Evolutionary conservation across 2,888 invertebrate genomes (phyloP).

Genomic region (Acleris holmiana): DNA sequence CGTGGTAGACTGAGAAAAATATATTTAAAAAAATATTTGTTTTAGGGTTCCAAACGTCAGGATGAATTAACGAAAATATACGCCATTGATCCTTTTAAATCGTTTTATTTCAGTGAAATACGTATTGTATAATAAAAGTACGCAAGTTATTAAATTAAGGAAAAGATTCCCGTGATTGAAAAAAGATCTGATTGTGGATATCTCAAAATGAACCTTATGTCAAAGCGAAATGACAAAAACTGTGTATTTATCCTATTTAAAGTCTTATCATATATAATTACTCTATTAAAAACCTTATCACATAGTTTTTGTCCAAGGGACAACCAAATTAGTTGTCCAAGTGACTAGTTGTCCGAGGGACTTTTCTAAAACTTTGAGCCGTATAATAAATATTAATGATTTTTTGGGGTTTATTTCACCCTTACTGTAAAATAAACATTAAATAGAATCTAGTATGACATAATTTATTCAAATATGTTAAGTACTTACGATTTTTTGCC

Average conservation of each 20-base stretch:
- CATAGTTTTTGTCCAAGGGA: constrained; percentile 9
- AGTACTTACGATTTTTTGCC: constrained; percentile 6
- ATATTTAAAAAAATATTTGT: too few relatives aligned
- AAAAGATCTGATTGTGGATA: too few relatives aligned
- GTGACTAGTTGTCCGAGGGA: constrained; percentile 13
- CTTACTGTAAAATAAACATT: too few relatives aligned
- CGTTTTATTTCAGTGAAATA: too few relatives aligned
- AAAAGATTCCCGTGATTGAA: too few relatives aligned
- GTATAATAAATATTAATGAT: neutral
- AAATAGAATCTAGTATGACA: neutral
- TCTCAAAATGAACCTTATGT: too few relatives aligned
- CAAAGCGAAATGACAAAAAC: too few relatives aligned
- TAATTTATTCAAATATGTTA: neutral
- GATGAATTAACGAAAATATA: neutral
- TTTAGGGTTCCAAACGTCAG: neutral
- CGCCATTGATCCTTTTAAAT: too few relatives aligned
- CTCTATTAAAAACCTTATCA: constrained; percentile 2
- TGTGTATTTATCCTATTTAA: too few relatives aligned
- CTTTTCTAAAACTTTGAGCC: constrained; percentile 3
- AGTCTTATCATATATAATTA: neutral
- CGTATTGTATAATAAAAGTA: neutral
- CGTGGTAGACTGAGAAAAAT: too few relatives aligned
- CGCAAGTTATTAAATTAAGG: constrained; percentile 2
- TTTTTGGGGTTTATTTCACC: neutral
- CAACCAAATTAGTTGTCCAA: constrained; percentile 8